A percentile compares a stretch with the other conserved stretches of the same genome.
phyloP scores from a whole-genome alignment of 2,888 invertebrate species.

The Alsophila aescularia region DNA sequence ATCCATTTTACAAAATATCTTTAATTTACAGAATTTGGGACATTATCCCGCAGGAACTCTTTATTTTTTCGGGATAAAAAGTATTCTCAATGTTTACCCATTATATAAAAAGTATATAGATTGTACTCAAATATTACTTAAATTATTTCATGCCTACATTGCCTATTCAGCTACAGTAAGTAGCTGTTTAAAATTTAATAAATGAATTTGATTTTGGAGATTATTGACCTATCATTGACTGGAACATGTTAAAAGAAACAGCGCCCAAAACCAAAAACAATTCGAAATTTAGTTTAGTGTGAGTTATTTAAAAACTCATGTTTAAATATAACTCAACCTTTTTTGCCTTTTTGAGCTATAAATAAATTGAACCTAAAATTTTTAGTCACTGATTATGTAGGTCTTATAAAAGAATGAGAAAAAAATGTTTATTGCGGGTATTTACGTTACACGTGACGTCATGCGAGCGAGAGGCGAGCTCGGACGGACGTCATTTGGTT shows the following conservation, averaged over 20 bases:
- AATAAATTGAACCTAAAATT: background rate
- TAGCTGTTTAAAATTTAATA: too few relatives aligned
- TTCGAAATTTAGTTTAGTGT: background rate
- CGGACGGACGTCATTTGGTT: constrained; percentile 55
- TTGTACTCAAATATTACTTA: too few relatives aligned
- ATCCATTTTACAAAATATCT: too few relatives aligned
- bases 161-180: too few relatives aligned
- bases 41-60: too few relatives aligned
- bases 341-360: background rate
- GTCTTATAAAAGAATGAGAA: constrained; percentile 19
- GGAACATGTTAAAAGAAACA: background rate
- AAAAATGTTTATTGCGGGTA: constrained; percentile 41
- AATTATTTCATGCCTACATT: too few relatives aligned
- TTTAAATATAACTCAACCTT: background rate
- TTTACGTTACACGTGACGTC: constrained; percentile 47
- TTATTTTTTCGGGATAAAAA: too few relatives aligned
- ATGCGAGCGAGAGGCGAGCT: constrained; percentile 46
- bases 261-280: background rate
- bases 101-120: too few relatives aligned
- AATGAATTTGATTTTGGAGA: too few relatives aligned
- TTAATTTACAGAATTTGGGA: too few relatives aligned
- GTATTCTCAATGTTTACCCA: too few relatives aligned
- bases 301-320: background rate
- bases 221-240: too few relatives aligned
- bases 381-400: background rate